phyloP scores from a whole-genome alignment of 2,888 invertebrate genomes.

The Pandemis corylana region DNA sequence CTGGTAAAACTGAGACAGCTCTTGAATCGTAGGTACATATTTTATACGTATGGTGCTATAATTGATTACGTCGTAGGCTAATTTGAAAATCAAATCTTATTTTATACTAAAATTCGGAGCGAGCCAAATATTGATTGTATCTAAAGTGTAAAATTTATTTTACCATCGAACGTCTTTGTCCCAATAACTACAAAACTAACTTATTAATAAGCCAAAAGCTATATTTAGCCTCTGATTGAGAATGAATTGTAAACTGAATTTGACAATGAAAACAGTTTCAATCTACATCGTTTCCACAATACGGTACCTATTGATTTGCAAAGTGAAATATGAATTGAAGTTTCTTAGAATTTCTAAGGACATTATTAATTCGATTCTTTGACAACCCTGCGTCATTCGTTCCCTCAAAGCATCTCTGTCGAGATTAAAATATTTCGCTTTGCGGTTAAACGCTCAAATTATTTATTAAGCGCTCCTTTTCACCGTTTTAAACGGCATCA shows the following conservation, averaged over 20 bases:
- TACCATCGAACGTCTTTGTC: too few relatives aligned
- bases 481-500: slow-evolving; percentile 49
- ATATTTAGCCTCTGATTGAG: neutral
- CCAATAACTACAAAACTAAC: too few relatives aligned
- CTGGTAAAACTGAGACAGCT: too few relatives aligned
- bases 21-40: too few relatives aligned
- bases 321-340: neutral
- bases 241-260: neutral
- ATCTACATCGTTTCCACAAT: neutral
- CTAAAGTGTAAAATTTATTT: too few relatives aligned
- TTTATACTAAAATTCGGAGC: too few relatives aligned
- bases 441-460: slow-evolving; percentile 73
- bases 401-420: slow-evolving; percentile 59
- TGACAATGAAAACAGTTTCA: neutral
- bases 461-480: slow-evolving; percentile 72
- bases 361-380: neutral
- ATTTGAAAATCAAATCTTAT: too few relatives aligned
- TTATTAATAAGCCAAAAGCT: neutral
- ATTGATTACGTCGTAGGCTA: too few relatives aligned
- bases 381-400: slow-evolving; percentile 24
- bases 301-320: neutral
- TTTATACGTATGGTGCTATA: too few relatives aligned
- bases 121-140: too few relatives aligned
- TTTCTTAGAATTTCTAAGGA: neutral
- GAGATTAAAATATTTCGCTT: slow-evolving; percentile 80